Evolutionary conservation across 2,113 vertebrate species (phyloP).

Genomic region (Plestiodon gilberti): DNA sequence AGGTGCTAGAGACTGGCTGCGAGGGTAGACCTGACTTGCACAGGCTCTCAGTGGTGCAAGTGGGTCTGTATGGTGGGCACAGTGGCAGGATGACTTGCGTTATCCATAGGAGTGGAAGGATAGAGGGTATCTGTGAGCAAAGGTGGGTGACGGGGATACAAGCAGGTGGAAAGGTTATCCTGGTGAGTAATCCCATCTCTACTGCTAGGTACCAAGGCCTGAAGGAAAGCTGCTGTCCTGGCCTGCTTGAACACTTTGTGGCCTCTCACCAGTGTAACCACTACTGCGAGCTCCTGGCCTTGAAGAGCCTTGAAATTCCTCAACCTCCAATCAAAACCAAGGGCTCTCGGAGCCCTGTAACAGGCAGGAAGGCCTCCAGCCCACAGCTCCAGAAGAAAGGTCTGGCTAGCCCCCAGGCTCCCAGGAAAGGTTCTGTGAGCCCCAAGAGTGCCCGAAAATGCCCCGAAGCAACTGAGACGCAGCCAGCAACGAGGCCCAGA

Average conservation of each 20-base stretch:
- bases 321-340: constrained; percentile 83
- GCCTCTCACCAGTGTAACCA: constrained; percentile 87
- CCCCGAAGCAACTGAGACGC: constrained; percentile 70
- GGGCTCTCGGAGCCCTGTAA: constrained; percentile 87
- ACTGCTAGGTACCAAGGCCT: constrained; percentile 92
- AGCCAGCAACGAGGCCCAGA: constrained; percentile 62
- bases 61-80: no score
- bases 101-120: no score
- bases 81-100: no score
- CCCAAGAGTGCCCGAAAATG: constrained; percentile 80
- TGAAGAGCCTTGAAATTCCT: constrained; percentile 81
- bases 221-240: constrained; percentile 84
- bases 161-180: background rate
- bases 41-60: no score
- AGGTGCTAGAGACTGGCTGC: no score
- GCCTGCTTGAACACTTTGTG: constrained; percentile 88
- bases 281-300: constrained; percentile 89
- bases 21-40: no score
- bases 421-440: constrained; percentile 79
- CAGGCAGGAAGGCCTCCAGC: constrained; percentile 84
- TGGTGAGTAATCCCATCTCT: constrained; percentile 34
- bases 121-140: no score
- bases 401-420: constrained; percentile 82
- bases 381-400: constrained; percentile 90
- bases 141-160: background rate